Evolutionary conservation across 2,797 vertebrate genomes (phyloP), one percentile per base, ranked within the genome.

Genomic region (Notolepis coatsorum): DNA sequence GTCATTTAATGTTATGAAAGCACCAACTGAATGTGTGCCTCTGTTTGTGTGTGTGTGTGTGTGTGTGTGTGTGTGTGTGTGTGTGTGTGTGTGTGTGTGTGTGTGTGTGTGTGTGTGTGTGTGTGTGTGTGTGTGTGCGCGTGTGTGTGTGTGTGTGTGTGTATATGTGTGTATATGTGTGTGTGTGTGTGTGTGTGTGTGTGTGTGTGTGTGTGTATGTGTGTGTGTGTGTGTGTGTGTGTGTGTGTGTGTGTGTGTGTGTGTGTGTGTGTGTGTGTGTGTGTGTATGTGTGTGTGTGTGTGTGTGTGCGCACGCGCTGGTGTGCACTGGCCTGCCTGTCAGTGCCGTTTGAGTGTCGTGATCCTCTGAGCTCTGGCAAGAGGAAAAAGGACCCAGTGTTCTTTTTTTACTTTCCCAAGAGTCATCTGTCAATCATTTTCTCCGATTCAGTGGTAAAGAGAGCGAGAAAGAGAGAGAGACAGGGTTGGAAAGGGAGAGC

Each of bases 371-470:
- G 85, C 87, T 80, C 47, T n/a, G 13, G 60, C 64, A 71, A 65
- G 80, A 84, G 82, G 79, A 83, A 86, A n/a, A 79, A 88, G 76
- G 85, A 82, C 82, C 62, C n/a, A n/a, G 18, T 65, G 75, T 83
- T 84, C 79, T 75, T 83, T 79, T n/a, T n/a, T n/a, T n/a, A n/a
- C n/a, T n/a, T 72, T 83, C 91, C 88, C 90, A 71, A 66, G 89
- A 90, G 89, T 88, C 85, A 77, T 84, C 90, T 93, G 92, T 87
- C 92, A 93, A 93, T 93, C 91, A 91, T 88, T 83, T 81, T 81
- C 84, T 89, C 80, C 73, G 75, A 89, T 87, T 89, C 80, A 63
- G 71, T 33, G 64, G 51, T 75, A 61, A 81, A 74, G 76, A 74
- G 61, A 73, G n/a, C n/a, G 66, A 75, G 68, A 73, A 30, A 33